A percentile compares a stretch with the other conserved stretches of the same genome.
phyloP scores from a whole-genome alignment of 2,113 vertebrate genomes.

The Sakesphorus luctuosus region DNA sequence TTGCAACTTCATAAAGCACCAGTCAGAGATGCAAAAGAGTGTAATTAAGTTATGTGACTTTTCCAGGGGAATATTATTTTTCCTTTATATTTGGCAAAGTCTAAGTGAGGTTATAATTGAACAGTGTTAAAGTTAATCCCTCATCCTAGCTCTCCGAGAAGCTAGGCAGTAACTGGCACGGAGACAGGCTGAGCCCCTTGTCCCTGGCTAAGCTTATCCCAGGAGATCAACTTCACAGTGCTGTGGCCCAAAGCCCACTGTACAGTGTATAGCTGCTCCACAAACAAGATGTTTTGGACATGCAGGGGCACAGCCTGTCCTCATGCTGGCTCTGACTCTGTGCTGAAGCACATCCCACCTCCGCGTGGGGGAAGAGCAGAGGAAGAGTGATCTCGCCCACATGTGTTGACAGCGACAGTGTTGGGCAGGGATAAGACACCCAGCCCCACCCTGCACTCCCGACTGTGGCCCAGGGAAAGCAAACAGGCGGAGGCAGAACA shows the following conservation, averaged over 20 bases:
- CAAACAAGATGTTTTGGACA: not conserved
- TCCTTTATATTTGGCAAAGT: not conserved
- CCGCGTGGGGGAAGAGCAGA: not conserved
- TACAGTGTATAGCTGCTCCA: not conserved
- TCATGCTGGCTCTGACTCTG: accelerated
- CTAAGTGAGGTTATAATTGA: not conserved
- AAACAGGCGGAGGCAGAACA: not conserved
- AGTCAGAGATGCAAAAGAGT: not conserved
- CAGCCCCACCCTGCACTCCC: not conserved
- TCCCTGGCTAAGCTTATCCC: not conserved
- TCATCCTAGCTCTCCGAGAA: not conserved
- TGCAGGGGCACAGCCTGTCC: not conserved
- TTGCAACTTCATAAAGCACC: not conserved
- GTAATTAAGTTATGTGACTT: not conserved
- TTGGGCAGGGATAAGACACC: not conserved
- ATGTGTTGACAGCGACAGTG: not conserved
- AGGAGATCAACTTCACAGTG: not conserved
- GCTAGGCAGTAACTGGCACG: not conserved
- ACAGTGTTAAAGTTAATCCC: not conserved
- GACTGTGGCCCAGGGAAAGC: not conserved
- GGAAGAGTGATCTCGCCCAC: not conserved
- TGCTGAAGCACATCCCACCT: not conserved
- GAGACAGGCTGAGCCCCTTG: not conserved
- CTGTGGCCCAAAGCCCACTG: not conserved
- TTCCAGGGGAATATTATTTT: not conserved